A percentile compares a stretch with the other conserved stretches of the same genome.
These are phyloP conservation scores for Drosophila macrospina DNA, from an alignment of 2,888 invertebrate genomes.

Conservation along the genomic window DNA sequence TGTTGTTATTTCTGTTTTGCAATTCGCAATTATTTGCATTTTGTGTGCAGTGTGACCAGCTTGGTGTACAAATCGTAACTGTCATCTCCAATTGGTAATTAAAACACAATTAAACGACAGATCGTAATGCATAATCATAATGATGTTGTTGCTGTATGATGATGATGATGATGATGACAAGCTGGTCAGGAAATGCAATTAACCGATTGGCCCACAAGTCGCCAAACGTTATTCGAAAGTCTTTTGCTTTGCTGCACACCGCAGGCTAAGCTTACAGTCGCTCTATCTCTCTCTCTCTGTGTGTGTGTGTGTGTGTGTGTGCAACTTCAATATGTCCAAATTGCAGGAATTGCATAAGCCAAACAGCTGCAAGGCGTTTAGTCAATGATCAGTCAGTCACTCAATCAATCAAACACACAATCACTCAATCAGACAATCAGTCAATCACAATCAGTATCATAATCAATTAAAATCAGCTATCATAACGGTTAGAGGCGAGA, in stretches of 20 bases:
- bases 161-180: constrained; percentile 25
- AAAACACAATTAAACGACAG: constrained; percentile 67
- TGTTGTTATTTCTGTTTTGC: constrained; percentile 28
- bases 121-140: constrained; percentile 31
- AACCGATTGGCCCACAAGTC: constrained; percentile 80
- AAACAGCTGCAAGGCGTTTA: constrained; percentile 40
- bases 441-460: constrained; percentile 38
- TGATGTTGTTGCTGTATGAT: constrained; percentile 17
- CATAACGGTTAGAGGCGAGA: constrained; percentile 24
- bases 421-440: constrained; percentile 7
- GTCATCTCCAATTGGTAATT: constrained; percentile 56
- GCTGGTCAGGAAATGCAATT: constrained; percentile 78
- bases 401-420: constrained; percentile 27
- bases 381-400: constrained; percentile 42
- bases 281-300: constrained; percentile 4
- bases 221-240: constrained; percentile 70
- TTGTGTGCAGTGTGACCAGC: constrained; percentile 45
- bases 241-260: constrained; percentile 30
- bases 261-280: constrained; percentile 12
- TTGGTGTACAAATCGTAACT: constrained; percentile 15
- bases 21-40: constrained; percentile 19
- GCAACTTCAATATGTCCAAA: constrained; percentile 56
- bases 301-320: constrained; percentile 13
- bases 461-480: constrained; percentile 39
- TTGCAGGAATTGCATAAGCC: constrained; percentile 68